Percentiles rank a stretch among this genome's conserved stretches.
Conservation (phyloP, 2,888 invertebrate genomes). For the Venusia cambrica region DNA sequence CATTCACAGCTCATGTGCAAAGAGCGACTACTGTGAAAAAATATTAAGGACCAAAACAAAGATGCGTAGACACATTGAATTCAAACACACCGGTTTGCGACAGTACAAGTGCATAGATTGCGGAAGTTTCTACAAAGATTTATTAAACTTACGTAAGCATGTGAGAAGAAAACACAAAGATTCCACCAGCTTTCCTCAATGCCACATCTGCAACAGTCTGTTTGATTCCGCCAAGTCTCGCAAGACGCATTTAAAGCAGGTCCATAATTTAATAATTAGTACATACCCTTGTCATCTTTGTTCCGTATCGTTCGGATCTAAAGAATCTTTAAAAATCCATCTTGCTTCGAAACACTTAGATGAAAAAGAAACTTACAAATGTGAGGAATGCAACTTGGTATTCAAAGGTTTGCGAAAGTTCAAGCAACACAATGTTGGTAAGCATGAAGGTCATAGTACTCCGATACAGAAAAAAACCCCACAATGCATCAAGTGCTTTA, state of each 20-base stretch:
- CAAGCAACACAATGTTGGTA: slow-evolving; percentile 56
- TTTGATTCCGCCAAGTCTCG: slow-evolving; percentile 70
- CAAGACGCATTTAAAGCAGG: slow-evolving; percentile 59
- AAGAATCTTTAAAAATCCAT: slow-evolving; percentile 53
- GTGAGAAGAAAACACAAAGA: slow-evolving; percentile 60
- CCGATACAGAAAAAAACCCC: slow-evolving; percentile 47
- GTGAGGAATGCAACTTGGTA: slow-evolving; percentile 59
- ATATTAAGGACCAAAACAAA: slow-evolving; percentile 63
- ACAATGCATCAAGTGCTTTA: slow-evolving; percentile 58
- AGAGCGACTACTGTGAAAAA: slow-evolving; percentile 66
- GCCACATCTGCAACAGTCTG: slow-evolving; percentile 60
- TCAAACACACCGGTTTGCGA: slow-evolving; percentile 62
- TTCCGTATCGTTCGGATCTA: slow-evolving; percentile 55
- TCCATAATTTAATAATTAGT: slow-evolving; percentile 64
- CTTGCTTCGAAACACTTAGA: slow-evolving; percentile 56
- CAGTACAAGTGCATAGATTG: slow-evolving; percentile 65
- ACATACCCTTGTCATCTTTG: slow-evolving; percentile 61
- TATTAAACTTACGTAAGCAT: slow-evolving; percentile 62
- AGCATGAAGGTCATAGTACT: too few species aligned
- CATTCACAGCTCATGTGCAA: slow-evolving; percentile 54
- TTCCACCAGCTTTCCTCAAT: slow-evolving; percentile 57
- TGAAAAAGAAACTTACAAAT: slow-evolving; percentile 62
- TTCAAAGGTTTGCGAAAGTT: slow-evolving; percentile 60
- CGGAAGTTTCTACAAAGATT: slow-evolving; percentile 65
- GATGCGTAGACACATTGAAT: slow-evolving; percentile 61